A percentile compares a stretch with the other conserved stretches of the same genome.
These are phyloP conservation scores for Ectemnius cavifrons DNA, from an alignment of 2,888 invertebrate genomes.

Conservation along the genomic window DNA sequence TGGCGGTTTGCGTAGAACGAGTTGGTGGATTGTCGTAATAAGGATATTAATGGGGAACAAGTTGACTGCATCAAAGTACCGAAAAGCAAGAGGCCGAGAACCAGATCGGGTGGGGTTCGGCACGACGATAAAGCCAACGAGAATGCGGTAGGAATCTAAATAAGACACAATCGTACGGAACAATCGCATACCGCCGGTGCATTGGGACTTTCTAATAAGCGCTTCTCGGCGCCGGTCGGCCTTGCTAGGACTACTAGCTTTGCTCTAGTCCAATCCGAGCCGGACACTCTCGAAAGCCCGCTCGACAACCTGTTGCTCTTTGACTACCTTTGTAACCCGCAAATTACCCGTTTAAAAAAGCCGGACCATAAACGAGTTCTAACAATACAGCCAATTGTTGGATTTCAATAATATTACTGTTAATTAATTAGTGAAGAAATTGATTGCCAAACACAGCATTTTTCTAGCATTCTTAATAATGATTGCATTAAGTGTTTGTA, in stretches of 20 bases:
- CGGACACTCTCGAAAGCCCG: constrained; percentile 27
- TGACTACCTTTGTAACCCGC: constrained; percentile 33
- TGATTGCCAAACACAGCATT: too few species aligned
- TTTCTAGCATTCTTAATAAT: too few species aligned
- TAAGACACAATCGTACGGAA: constrained; percentile 64
- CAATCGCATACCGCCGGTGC: constrained; percentile 62
- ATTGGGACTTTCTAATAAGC: constrained; percentile 63
- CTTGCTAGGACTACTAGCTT: constrained; percentile 53
- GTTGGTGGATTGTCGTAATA: not conserved
- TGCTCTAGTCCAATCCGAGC: constrained; percentile 45
- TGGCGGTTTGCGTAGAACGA: not conserved
- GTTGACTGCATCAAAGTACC: not conserved
- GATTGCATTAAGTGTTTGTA: too few species aligned
- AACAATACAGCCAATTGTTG: too few species aligned
- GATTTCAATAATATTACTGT: too few species aligned
- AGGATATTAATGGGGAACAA: not conserved
- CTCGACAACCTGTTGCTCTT: constrained; percentile 64
- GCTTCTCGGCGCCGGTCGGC: constrained; percentile 59
- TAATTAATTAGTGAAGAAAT: too few species aligned
- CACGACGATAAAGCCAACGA: constrained; percentile 28
- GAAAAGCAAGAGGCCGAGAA: not conserved
- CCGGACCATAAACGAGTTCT: too few species aligned
- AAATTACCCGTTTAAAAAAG: too few species aligned
- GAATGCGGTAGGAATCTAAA: constrained; percentile 63
- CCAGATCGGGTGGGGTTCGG: constrained; percentile 20